Evolutionary conservation across 2,888 invertebrate species (phyloP).

Genomic region (Cosmorhoe ocellata): DNA sequence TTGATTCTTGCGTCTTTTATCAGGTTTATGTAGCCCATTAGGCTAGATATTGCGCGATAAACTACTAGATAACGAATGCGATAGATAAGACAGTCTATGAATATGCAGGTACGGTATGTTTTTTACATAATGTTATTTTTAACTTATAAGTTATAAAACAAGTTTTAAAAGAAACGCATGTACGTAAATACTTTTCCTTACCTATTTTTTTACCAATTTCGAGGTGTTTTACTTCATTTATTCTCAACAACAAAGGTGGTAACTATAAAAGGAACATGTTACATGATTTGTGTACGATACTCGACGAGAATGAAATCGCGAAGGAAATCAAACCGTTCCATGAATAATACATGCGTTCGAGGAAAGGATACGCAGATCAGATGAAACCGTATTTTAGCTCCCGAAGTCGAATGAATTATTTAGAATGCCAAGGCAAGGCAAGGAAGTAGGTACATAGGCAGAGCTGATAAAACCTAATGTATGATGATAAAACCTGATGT

Average conservation of each 20-base stretch:
- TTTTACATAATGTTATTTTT: too few species aligned
- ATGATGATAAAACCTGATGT: not conserved
- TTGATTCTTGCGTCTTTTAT: slow-evolving; percentile 7
- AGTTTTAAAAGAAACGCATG: too few species aligned
- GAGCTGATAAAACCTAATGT: too few species aligned
- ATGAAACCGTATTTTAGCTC: slow-evolving; percentile 63
- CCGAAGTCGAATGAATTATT: slow-evolving; percentile 65
- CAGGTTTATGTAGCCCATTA: slow-evolving; percentile 21
- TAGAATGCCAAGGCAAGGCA: slow-evolving; percentile 45
- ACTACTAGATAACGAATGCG: slow-evolving; percentile 14
- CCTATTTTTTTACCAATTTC: too few species aligned
- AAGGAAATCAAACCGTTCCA: slow-evolving; percentile 58
- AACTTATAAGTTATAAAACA: too few species aligned
- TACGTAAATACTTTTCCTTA: too few species aligned
- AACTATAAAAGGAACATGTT: slow-evolving; percentile 10
- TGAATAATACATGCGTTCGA: slow-evolving; percentile 69
- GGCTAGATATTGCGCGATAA: slow-evolving; percentile 27
- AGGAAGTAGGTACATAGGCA: slow-evolving; percentile 18
- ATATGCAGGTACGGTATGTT: too few species aligned
- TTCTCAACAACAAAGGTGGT: slow-evolving; percentile 1
- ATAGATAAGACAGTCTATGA: slow-evolving; percentile 29
- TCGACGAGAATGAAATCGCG: slow-evolving; percentile 50
- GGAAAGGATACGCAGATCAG: slow-evolving; percentile 67
- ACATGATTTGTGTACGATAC: slow-evolving; percentile 23
- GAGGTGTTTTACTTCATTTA: too few species aligned